Evolutionary conservation across 2,888 invertebrate species (phyloP).

Genomic region (Drosophila trichaetosa): DNA sequence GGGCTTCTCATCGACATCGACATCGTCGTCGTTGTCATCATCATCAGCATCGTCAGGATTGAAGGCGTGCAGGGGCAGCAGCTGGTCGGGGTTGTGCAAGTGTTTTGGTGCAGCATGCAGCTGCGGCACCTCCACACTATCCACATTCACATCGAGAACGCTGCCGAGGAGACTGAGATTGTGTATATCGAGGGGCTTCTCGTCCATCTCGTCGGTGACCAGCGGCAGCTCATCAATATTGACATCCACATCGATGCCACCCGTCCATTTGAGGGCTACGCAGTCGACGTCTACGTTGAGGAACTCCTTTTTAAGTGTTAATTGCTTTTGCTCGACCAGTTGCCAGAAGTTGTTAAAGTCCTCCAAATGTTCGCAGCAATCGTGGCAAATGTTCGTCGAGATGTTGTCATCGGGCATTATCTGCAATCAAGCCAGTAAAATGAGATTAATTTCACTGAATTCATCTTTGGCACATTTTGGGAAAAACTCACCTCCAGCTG

Average conservation of each 20-base stretch:
- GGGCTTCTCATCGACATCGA: conserved; percentile 57
- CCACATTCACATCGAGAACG: conserved; percentile 67
- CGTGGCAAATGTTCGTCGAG: conserved; percentile 67
- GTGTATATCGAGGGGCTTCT: conserved; percentile 70
- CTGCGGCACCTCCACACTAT: conserved; percentile 66
- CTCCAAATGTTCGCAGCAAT: conserved; percentile 72
- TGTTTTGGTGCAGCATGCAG: conserved; percentile 8
- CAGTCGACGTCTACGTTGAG: conserved; percentile 69
- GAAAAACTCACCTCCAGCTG: conserved; percentile 65
- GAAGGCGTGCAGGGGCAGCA: background rate
- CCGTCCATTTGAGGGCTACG: conserved; percentile 63
- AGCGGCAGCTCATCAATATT: conserved; percentile 70
- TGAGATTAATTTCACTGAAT: background rate
- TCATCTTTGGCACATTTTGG: background rate
- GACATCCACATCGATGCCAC: conserved; percentile 61
- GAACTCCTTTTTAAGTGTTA: conserved; percentile 69
- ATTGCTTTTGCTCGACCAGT: conserved; percentile 70
- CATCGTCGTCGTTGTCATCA: conserved; percentile 4
- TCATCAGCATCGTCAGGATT: conserved; percentile 8
- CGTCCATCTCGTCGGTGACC: conserved; percentile 64
- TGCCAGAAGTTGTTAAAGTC: conserved; percentile 73
- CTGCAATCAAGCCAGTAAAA: conserved; percentile 17
- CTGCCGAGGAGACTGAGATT: conserved; percentile 66
- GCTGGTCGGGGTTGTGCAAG: background rate
- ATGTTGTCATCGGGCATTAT: conserved; percentile 67